Base-by-base conservation (phyloP, 2,113 vertebrate species). In the Albula goreensis region DNA sequence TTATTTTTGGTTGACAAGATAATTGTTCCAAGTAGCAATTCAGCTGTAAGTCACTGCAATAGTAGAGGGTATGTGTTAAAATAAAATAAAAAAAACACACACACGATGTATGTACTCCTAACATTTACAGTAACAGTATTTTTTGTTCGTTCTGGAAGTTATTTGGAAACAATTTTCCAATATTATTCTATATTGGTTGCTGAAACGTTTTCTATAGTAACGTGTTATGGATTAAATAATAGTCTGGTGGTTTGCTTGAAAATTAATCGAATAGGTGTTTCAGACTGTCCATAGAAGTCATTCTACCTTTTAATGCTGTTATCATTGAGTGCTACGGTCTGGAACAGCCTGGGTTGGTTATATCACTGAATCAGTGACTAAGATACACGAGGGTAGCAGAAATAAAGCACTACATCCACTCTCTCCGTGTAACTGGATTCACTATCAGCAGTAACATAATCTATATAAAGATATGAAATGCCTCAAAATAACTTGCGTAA, bases 381-480 rank as follows among this genome's bases (percentile, higher is more conserved):
- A 82, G 80, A 57, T 57, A 51, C 60, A 74, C n/a, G 80, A 31
- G n/a, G 3, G 13, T n/a, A 15, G 22, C n/a, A 17, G 53, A 41
- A 63, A 86, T 25, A 74, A 49, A 82, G 85, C 31, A 70, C 57
- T 49, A 56, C 80, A 82, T 13, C 50, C 19, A 49, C 50, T 49
- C 12, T 48, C 66, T 60, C 49, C 12, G 9, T 82, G 85, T 8
- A 82, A 82, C 81, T 77, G 31, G 31, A 82, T 70, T 86, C 77
- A 63, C 22, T 77, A 51, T 86, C 63, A 86, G 63, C 31, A 82
- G 41, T 51, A 78, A 49, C 41, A 19, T 56, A 25, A 25, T 41
- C 50, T 31, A 82, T 56, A 50, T 10, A 83, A 80, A 80, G 41
- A 22, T 50, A 31, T 25, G 52, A 78, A 51, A 63, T 86, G 48